Evolutionary conservation across 2,113 vertebrate genomes (phyloP).

Genomic region (Ifrita kowaldi): DNA sequence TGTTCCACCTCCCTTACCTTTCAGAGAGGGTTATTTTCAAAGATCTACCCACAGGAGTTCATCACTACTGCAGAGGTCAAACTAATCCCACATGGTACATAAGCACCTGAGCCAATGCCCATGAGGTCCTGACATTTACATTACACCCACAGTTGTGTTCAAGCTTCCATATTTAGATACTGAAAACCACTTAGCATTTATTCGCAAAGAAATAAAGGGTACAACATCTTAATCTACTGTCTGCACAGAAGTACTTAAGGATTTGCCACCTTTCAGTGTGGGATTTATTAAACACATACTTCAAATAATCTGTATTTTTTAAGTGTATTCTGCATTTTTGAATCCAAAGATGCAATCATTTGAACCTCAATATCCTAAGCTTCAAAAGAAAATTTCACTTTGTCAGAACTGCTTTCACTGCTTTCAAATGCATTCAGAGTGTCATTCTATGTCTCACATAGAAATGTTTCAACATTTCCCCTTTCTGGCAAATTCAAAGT

Average conservation of each 20-base stretch:
- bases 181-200: not conserved
- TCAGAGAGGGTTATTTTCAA: not conserved
- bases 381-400: not conserved
- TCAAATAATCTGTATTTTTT: not conserved
- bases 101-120: not conserved
- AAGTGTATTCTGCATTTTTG: not conserved
- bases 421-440: not conserved
- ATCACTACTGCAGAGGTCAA: not conserved
- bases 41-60: not conserved
- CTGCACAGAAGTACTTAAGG: not conserved
- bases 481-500: not conserved
- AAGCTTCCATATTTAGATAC: not conserved
- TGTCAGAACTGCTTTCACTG: not conserved
- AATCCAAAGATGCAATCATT: not conserved
- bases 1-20: not conserved
- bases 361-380: not conserved
- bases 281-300: not conserved
- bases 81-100: fast-evolving
- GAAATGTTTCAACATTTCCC: not conserved
- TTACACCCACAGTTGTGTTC: not conserved
- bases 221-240: not conserved
- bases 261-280: not conserved
- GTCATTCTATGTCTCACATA: not conserved
- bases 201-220: not conserved
- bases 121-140: not conserved